Conservation (phyloP, 1,140 invertebrate species). For the Macrostomum lignano region DNA sequence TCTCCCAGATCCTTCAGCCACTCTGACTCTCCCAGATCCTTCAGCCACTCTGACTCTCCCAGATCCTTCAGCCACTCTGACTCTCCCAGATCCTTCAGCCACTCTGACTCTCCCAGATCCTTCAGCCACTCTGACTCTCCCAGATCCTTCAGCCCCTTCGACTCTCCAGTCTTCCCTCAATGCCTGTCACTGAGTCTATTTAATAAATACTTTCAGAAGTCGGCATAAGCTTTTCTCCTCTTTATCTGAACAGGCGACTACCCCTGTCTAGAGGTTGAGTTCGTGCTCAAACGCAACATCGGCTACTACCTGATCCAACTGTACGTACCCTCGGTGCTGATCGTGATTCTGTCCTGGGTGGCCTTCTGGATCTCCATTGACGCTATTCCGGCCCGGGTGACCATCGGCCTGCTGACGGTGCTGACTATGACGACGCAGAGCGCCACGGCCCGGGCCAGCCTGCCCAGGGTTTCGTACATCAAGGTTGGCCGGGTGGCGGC, state of each 20-base stretch:
- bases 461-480: conserved; percentile 15
- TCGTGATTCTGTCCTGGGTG: conserved; percentile 59
- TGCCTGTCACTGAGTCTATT: too few relatives aligned
- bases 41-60: too few relatives aligned
- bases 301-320: conserved; percentile 58
- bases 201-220: too few relatives aligned
- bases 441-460: background rate
- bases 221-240: too few relatives aligned
- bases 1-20: too few relatives aligned
- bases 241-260: conserved; percentile 1
- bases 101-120: too few relatives aligned
- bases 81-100: too few relatives aligned
- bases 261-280: conserved; percentile 36
- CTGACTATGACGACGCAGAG: conserved; percentile 5
- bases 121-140: too few relatives aligned
- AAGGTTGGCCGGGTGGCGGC: conserved; percentile 18
- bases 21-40: too few relatives aligned
- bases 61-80: too few relatives aligned
- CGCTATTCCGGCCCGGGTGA: conserved; percentile 8
- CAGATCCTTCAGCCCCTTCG: too few relatives aligned
- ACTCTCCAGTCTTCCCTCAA: too few relatives aligned
- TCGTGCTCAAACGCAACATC: conserved; percentile 50
- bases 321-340: conserved; percentile 51
- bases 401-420: conserved; percentile 4
- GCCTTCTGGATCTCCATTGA: conserved; percentile 15